Percentiles rank a stretch among this genome's conserved stretches.
Evolutionary conservation across 2,113 vertebrate genomes (phyloP).

Genomic region (Scopus umbretta): DNA sequence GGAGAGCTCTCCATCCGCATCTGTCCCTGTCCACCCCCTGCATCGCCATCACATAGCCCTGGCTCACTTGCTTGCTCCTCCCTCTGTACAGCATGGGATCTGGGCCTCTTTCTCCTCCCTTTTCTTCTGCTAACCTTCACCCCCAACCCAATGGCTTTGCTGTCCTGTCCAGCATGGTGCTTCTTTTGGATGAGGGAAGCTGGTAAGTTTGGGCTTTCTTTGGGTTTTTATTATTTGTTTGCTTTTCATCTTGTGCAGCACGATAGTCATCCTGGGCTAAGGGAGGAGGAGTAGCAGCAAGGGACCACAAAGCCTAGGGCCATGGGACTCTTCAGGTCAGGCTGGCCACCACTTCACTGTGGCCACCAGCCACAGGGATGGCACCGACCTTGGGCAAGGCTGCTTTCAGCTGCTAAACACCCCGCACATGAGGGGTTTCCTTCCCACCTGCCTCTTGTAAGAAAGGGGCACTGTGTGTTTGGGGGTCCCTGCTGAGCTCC

Average conservation of each 20-base stretch:
- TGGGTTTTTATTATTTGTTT: constrained; percentile 16
- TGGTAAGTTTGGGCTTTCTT: constrained; percentile 42
- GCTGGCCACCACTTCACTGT: neutral
- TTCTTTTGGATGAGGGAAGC: constrained; percentile 67
- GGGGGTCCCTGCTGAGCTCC: neutral
- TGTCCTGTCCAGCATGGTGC: constrained; percentile 26
- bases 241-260: constrained; percentile 62
- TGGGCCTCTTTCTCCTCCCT: neutral
- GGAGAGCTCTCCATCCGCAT: constrained; percentile 13
- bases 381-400: neutral
- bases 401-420: neutral
- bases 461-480: neutral
- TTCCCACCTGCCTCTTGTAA: neutral
- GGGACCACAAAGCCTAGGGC: neutral
- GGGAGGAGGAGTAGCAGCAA: neutral
- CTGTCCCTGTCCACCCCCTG: neutral
- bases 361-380: neutral
- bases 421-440: neutral
- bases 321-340: neutral
- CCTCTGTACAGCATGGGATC: neutral
- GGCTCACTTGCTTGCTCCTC: neutral
- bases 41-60: constrained; percentile 22
- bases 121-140: neutral
- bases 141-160: constrained; percentile 4
- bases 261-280: neutral